phyloP scores from a whole-genome alignment of 1,140 invertebrate genomes.

The Heterodera schachtii region DNA sequence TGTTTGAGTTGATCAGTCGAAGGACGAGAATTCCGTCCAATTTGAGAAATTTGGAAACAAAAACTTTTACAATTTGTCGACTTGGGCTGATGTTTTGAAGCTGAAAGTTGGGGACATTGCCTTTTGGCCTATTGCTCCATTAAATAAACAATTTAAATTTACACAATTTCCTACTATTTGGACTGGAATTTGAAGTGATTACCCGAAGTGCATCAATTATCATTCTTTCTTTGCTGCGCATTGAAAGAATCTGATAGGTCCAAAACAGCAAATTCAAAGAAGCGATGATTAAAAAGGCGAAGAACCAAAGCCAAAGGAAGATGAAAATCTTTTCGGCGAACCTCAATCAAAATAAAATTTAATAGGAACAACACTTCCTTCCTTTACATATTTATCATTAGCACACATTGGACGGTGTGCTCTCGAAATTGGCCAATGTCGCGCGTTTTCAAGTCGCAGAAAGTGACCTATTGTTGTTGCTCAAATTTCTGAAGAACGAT shows the following conservation, averaged over 20 bases:
- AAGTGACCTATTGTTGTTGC: conserved; percentile 44
- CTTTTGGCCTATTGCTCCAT: too few relatives aligned
- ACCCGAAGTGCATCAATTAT: conserved; percentile 47
- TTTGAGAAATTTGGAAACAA: conserved; percentile 42
- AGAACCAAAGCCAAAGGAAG: conserved; percentile 54
- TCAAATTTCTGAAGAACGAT: not conserved
- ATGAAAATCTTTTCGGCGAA: conserved; percentile 56
- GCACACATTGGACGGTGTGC: conserved; percentile 55
- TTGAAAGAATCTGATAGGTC: conserved; percentile 37
- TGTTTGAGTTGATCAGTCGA: conserved; percentile 51
- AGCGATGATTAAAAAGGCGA: conserved; percentile 35
- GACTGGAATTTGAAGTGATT: not conserved
- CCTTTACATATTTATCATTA: conserved; percentile 45
- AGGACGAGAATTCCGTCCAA: conserved; percentile 49
- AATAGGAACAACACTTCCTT: not conserved
- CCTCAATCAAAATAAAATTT: conserved; percentile 28
- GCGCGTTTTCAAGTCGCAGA: conserved; percentile 50
- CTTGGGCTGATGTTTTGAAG: conserved; percentile 36
- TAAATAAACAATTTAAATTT: too few relatives aligned
- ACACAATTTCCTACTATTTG: too few relatives aligned
- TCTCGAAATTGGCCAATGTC: conserved; percentile 51
- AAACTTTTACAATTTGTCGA: conserved; percentile 16
- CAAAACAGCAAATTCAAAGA: conserved; percentile 45
- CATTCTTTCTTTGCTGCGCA: conserved; percentile 42
- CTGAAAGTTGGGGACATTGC: conserved; percentile 19